Percentiles rank a stretch among this genome's conserved stretches.
Conservation (phyloP, 2,888 invertebrate genomes). For the Herminia tarsipennalis region DNA sequence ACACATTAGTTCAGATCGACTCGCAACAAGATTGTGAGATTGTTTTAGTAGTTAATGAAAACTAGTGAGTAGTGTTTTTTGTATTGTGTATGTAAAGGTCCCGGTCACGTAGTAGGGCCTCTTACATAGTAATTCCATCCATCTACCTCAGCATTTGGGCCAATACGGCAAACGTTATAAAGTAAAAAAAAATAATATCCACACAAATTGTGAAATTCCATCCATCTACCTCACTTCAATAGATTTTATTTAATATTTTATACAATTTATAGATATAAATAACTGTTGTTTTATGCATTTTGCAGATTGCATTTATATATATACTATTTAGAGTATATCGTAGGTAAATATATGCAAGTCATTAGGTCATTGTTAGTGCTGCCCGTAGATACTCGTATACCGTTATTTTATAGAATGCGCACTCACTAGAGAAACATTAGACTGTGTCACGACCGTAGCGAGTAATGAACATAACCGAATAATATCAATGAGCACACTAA, state of each 20-base stretch:
- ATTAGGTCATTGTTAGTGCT: slow-evolving; percentile 78
- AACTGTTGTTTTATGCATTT: slow-evolving; percentile 86
- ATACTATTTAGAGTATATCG: slow-evolving; percentile 83
- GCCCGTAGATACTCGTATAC: slow-evolving; percentile 69
- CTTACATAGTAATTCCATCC: slow-evolving; percentile 86
- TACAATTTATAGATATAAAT: slow-evolving; percentile 85
- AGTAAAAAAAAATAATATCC: slow-evolving; percentile 73
- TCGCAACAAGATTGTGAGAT: slow-evolving; percentile 63
- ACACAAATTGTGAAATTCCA: slow-evolving; percentile 88
- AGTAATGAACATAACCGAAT: slow-evolving; percentile 57
- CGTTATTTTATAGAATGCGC: slow-evolving; percentile 65
- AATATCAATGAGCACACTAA: slow-evolving; percentile 70
- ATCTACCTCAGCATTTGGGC: slow-evolving; percentile 86
- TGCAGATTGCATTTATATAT: slow-evolving; percentile 85
- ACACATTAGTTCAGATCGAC: slow-evolving; percentile 60
- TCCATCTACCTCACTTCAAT: slow-evolving; percentile 90
- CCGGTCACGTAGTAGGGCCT: slow-evolving; percentile 75
- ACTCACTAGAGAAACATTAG: slow-evolving; percentile 74
- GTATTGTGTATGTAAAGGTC: slow-evolving; percentile 75
- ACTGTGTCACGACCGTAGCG: slow-evolving; percentile 66
- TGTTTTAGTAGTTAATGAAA: slow-evolving; percentile 67
- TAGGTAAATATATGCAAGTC: slow-evolving; percentile 83
- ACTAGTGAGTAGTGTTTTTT: slow-evolving; percentile 79
- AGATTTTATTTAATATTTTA: slow-evolving; percentile 87
- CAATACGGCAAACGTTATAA: slow-evolving; percentile 79